These are phyloP conservation scores for Mormoops blainvillei DNA, from an alignment of 2,113 vertebrate genomes.

Conservation along the genomic window DNA sequence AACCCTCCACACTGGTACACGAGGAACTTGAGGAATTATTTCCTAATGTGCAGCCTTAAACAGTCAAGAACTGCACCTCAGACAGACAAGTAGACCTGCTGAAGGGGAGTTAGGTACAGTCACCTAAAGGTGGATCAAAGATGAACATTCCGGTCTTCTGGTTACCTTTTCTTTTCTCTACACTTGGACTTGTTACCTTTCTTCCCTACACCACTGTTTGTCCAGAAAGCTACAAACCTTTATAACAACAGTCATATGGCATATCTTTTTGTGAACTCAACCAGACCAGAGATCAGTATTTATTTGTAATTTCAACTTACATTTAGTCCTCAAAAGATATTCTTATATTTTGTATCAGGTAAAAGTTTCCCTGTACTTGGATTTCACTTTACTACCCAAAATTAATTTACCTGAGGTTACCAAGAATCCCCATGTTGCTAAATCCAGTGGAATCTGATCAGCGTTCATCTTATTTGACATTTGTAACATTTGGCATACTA, in stretches of 20 bases:
- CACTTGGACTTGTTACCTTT: background rate
- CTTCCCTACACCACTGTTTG: background rate
- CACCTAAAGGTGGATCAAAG: background rate
- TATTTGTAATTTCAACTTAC: background rate
- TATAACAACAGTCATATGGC: background rate
- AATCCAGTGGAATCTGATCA: background rate
- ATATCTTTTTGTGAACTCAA: background rate
- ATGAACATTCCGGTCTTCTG: background rate
- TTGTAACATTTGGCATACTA: conserved; percentile 38
- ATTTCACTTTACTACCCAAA: conserved; percentile 25
- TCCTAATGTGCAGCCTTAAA: background rate
- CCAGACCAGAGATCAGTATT: background rate
- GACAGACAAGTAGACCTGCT: background rate
- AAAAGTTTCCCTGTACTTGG: background rate
- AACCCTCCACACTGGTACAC: background rate
- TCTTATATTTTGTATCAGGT: background rate
- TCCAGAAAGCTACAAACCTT: background rate
- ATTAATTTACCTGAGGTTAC: background rate
- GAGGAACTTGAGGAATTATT: background rate
- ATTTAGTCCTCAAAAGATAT: background rate
- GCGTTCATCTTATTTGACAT: background rate
- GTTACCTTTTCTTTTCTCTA: background rate
- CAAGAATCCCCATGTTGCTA: background rate
- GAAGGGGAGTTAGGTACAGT: background rate
- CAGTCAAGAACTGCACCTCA: background rate